Evolutionary conservation across 2,888 invertebrate species (phyloP).

Genomic region (Sthenelais limicola): DNA sequence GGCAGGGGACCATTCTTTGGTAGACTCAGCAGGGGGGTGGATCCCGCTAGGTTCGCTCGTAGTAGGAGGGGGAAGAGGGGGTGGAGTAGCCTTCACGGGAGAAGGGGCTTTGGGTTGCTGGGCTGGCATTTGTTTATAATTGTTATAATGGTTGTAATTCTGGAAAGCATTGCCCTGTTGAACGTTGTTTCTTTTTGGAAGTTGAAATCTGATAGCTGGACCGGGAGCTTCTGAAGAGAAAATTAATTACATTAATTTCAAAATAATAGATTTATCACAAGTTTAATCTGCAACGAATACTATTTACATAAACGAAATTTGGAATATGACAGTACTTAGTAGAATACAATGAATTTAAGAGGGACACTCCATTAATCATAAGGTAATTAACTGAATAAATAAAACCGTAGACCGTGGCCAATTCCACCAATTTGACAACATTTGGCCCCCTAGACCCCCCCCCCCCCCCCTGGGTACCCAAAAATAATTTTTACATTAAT

Average conservation of each 20-base stretch:
- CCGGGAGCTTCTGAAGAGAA: constrained; percentile 55
- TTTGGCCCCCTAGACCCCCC: too few species aligned
- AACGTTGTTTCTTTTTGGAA: constrained; percentile 73
- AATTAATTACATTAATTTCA: too few species aligned
- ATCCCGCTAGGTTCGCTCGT: not conserved
- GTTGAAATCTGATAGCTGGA: constrained; percentile 66
- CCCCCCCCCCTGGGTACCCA: too few species aligned
- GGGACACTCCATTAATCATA: too few species aligned
- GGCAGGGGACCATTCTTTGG: constrained; percentile 81
- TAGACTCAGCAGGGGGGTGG: constrained; percentile 79
- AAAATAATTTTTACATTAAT: too few species aligned
- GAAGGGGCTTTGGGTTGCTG: not conserved
- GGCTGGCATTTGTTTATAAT: constrained; percentile 12
- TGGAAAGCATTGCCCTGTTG: constrained; percentile 49
- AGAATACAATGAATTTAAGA: too few species aligned
- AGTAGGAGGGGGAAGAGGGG: not conserved
- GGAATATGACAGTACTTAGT: too few species aligned
- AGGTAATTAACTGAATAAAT: too few species aligned
- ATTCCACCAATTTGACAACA: too few species aligned
- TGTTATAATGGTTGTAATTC: constrained; percentile 26
- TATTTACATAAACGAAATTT: not conserved
- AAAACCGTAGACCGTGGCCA: too few species aligned
- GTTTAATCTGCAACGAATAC: too few species aligned
- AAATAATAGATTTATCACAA: too few species aligned
- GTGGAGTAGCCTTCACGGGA: constrained; percentile 14